Conservation (phyloP, 2,888 invertebrate species). For the Melieria omissa region DNA sequence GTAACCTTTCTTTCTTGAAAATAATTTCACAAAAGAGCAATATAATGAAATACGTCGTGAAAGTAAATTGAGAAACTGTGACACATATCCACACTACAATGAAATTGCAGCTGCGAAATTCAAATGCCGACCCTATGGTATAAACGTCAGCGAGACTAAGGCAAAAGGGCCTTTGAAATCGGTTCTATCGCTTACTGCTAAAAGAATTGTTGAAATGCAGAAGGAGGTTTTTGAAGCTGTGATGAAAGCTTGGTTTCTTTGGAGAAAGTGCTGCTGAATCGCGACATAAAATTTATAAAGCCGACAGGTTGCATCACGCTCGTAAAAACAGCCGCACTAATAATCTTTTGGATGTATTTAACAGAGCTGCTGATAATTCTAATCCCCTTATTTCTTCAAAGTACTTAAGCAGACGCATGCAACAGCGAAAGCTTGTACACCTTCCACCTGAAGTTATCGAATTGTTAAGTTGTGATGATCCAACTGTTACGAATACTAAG, state of each 20-base stretch:
- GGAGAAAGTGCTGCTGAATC: no score
- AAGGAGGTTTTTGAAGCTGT: not conserved
- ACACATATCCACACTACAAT: slow-evolving; percentile 26
- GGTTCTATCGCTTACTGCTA: slow-evolving; percentile 16
- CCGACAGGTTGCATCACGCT: no score
- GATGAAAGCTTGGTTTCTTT: not conserved
- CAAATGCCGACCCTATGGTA: slow-evolving; percentile 21
- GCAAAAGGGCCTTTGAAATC: slow-evolving; percentile 15
- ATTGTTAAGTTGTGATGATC: no score
- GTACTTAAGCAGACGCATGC: no score
- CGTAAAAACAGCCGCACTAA: no score
- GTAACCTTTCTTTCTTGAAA: slow-evolving; percentile 9
- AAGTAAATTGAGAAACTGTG: slow-evolving; percentile 15
- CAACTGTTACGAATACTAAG: no score
- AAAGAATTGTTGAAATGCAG: slow-evolving; percentile 4
- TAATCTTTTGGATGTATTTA: no score
- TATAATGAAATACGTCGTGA: slow-evolving; percentile 20
- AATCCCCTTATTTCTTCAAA: no score
- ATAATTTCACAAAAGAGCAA: slow-evolving; percentile 24
- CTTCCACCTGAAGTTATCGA: no score
- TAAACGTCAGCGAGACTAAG: slow-evolving; percentile 3
- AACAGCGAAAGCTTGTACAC: no score
- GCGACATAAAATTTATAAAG: no score
- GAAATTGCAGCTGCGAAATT: slow-evolving; percentile 30
- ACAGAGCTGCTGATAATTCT: no score